Percentiles rank a stretch among this genome's conserved stretches.
phyloP scores from a whole-genome alignment of 2,888 invertebrate species.

The Apoda limacodes region DNA sequence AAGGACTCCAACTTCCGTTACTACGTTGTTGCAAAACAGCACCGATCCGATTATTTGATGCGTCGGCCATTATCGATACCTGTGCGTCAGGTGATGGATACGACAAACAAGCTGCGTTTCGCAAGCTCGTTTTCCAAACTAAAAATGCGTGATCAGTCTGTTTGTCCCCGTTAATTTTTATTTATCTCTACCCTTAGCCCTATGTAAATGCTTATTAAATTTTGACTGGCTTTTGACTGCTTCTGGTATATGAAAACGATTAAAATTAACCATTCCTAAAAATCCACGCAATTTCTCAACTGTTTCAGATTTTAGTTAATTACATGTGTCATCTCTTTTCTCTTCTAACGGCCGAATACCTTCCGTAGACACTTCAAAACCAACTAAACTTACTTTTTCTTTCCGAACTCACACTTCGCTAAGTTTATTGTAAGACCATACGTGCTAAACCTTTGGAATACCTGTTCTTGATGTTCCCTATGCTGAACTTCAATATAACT shows the following conservation, averaged over 20 bases:
- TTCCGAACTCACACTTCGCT: slow-evolving; percentile 15
- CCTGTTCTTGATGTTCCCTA: slow-evolving; percentile 10
- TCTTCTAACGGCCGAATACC: slow-evolving; percentile 8
- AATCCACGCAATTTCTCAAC: slow-evolving; percentile 6
- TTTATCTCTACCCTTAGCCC: slow-evolving; percentile 18
- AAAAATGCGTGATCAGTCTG: slow-evolving; percentile 15
- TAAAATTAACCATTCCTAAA: slow-evolving; percentile 5
- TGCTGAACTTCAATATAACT: slow-evolving; percentile 6
- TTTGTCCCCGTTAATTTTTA: slow-evolving; percentile 11
- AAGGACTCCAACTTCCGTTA: slow-evolving; percentile 16
- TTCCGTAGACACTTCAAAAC: slow-evolving; percentile 9
- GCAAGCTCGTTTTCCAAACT: slow-evolving; percentile 20
- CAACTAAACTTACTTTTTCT: slow-evolving; percentile 14
- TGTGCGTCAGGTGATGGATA: slow-evolving; percentile 21
- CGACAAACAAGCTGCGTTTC: slow-evolving; percentile 21
- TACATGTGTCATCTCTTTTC: not conserved
- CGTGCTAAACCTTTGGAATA: slow-evolving; percentile 15
- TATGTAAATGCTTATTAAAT: slow-evolving; percentile 6
- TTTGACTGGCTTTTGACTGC: slow-evolving; percentile 1
- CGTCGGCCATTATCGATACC: slow-evolving; percentile 27
- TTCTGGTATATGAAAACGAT: slow-evolving; percentile 1
- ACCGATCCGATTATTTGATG: slow-evolving; percentile 30
- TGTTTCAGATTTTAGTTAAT: slow-evolving; percentile 2
- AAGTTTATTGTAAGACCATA: slow-evolving; percentile 17
- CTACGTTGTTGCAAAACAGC: slow-evolving; percentile 31